Conservation (phyloP, 2,888 invertebrate species). For the Diploptera punctata region DNA sequence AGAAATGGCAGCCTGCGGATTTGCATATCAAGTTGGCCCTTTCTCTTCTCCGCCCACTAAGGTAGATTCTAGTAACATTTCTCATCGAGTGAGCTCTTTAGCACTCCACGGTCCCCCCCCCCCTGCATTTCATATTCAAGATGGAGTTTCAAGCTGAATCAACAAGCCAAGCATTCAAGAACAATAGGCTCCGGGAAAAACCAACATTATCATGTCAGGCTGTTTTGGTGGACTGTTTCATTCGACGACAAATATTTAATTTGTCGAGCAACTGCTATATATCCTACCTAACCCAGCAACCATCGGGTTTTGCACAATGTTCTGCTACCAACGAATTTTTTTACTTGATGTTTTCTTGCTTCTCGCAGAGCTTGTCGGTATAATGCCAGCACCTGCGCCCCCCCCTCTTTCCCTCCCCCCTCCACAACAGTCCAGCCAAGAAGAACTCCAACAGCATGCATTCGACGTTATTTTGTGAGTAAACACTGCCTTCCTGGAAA, state of each 20-base stretch:
- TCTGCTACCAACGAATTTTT: conserved; percentile 1
- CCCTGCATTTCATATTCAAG: conserved; percentile 44
- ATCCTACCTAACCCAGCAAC: conserved; percentile 18
- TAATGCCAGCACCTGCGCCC: conserved; percentile 23
- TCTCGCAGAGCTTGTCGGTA: background rate
- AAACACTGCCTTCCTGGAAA: conserved; percentile 44
- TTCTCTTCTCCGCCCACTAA: conserved; percentile 10
- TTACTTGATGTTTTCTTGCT: conserved; percentile 31
- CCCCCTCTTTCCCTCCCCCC: background rate
- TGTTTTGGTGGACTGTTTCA: conserved; percentile 40
- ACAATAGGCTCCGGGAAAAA: conserved; percentile 43
- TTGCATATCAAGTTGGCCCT: conserved; percentile 26
- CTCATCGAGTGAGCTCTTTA: conserved; percentile 29
- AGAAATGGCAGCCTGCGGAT: conserved; percentile 28
- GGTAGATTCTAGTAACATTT: conserved; percentile 20
- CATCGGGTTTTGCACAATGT: conserved; percentile 30
- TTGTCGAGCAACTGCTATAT: conserved; percentile 36
- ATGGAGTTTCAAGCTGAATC: conserved; percentile 44
- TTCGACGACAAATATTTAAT: conserved; percentile 43
- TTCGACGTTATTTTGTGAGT: conserved; percentile 44
- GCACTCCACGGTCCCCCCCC: conserved; percentile 3
- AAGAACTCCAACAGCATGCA: conserved; percentile 29
- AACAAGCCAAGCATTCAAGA: conserved; percentile 42
- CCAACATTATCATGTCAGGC: conserved; percentile 44
- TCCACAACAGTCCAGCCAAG: conserved; percentile 25